phyloP scores from a whole-genome alignment of 92 coral and sea anemone genomes.

The Porites evermanni region DNA sequence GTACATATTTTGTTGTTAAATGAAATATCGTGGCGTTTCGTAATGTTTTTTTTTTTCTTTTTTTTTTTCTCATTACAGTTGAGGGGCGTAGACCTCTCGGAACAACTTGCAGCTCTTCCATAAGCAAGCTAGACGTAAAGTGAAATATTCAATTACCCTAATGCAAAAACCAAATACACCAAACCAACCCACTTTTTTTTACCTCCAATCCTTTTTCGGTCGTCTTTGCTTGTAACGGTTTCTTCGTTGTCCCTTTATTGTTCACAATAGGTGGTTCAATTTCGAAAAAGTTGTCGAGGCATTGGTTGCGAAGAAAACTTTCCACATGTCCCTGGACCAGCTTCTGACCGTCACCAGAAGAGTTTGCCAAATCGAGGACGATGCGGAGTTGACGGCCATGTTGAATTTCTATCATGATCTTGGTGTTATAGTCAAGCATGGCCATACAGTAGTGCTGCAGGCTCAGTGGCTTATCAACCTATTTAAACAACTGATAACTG shows the following conservation, averaged over 20 bases:
- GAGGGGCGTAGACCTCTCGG: no score
- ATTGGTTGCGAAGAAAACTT: constrained; percentile 61
- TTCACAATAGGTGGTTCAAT: constrained; percentile 68
- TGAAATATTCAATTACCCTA: no score
- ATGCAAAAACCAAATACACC: no score
- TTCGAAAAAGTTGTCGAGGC: constrained; percentile 75
- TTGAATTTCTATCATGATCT: constrained; percentile 79
- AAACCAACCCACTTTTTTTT: no score
- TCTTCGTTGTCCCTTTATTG: neutral
- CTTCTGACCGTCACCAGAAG: constrained; percentile 56
- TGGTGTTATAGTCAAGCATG: constrained; percentile 75
- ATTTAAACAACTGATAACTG: constrained; percentile 67
- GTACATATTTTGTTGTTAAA: no score
- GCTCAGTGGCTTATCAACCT: constrained; percentile 81
- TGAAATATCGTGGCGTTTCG: no score
- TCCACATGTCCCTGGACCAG: constrained; percentile 59
- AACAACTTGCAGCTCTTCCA: no score
- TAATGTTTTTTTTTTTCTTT: no score
- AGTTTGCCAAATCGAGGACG: constrained; percentile 73
- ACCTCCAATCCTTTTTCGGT: no score
- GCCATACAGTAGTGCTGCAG: constrained; percentile 71
- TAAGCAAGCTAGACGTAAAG: no score
- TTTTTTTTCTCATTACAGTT: no score
- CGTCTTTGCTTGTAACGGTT: neutral
- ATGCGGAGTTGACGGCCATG: constrained; percentile 58